Conservation (phyloP, 2,888 invertebrate genomes). For the Lissonota sp. region DNA sequence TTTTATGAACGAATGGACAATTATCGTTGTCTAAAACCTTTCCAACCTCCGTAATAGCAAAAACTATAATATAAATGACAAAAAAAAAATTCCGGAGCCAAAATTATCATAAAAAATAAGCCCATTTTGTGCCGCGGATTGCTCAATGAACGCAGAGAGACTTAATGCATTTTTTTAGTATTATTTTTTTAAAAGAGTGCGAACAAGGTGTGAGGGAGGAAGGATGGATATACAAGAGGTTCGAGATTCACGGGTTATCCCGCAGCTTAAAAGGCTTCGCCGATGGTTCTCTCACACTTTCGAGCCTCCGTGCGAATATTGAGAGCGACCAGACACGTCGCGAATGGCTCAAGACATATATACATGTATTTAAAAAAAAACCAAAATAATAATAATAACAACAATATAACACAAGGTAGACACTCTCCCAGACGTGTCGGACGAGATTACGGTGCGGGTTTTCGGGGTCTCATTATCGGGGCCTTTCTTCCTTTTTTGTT, state of each 20-base stretch:
- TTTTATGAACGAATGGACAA: no score
- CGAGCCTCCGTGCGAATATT: constrained; percentile 24
- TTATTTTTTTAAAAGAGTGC: no score
- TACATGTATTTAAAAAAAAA: constrained; percentile 10
- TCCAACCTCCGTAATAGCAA: no score
- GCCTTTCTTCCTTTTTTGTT: constrained; percentile 38
- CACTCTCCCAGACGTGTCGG: constrained; percentile 55
- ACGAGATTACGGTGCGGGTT: constrained; percentile 67
- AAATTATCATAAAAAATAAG: no score
- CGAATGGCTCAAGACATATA: constrained; percentile 15
- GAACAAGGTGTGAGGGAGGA: no score
- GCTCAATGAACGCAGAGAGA: no score
- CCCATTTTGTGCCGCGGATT: no score
- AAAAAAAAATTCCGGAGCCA: no score
- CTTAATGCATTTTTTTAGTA: no score
- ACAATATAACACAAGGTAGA: constrained; percentile 48
- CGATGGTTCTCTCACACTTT: constrained; percentile 4
- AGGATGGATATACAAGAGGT: no score
- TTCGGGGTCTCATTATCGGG: constrained; percentile 60
- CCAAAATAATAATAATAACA: neutral
- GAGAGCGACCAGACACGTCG: constrained; percentile 33
- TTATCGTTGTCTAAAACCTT: no score
- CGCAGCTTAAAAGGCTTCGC: constrained; percentile 28
- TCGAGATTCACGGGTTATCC: constrained; percentile 6
- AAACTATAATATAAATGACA: no score